Conservation (phyloP, 2,113 vertebrate genomes). For the Notarius lentiginosus region DNA sequence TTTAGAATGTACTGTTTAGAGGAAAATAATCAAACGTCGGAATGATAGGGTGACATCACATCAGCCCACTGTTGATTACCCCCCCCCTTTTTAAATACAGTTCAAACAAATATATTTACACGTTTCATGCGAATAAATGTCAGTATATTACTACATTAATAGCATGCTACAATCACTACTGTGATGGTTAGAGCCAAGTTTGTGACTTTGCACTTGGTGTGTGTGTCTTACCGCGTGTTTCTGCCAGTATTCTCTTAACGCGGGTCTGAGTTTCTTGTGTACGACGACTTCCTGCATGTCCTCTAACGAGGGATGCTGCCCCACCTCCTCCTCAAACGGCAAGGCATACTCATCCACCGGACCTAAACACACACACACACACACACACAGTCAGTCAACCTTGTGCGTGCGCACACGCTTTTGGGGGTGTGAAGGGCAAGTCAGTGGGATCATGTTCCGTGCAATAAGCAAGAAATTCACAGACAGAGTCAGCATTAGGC, state of each 20-base stretch:
- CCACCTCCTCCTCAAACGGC: constrained; percentile 96
- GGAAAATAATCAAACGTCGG: no score
- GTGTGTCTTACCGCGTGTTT: constrained; percentile 86
- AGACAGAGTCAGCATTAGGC: constrained; percentile 18
- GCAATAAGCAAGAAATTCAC: constrained; percentile 17
- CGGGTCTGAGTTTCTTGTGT: constrained; percentile 95
- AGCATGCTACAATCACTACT: not conserved
- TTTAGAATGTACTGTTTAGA: no score
- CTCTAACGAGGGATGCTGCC: constrained; percentile 97
- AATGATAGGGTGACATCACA: no score
- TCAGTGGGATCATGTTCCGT: constrained; percentile 40
- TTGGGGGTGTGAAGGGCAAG: constrained; percentile 18
- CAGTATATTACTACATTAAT: not conserved
- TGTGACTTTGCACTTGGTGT: not conserved
- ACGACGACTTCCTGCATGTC: constrained; percentile 99
- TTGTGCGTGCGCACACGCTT: not conserved
- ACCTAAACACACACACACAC: constrained; percentile 66
- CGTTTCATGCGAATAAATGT: not conserved
- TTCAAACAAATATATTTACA: not conserved
- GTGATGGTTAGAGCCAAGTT: not conserved
- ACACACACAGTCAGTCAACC: constrained; percentile 20
- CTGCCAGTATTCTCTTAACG: constrained; percentile 94
- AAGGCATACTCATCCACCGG: constrained; percentile 97
- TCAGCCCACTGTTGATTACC: no score
- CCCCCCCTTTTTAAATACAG: no score